Evolutionary conservation across 2,113 vertebrate species (phyloP).

Genomic region (Tachysurus vachellii): DNA sequence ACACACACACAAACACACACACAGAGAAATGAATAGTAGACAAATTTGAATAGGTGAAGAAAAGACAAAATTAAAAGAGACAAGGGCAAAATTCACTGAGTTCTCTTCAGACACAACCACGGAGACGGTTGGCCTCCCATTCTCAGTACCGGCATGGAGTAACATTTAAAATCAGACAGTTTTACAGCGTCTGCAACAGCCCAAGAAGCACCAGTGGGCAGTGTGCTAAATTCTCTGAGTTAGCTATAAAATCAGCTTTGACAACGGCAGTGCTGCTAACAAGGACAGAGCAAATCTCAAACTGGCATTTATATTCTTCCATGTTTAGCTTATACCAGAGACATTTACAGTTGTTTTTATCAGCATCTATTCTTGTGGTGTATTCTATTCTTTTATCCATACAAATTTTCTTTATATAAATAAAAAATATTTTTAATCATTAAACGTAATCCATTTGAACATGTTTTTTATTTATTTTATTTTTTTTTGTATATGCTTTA

Average conservation of each 20-base stretch:
- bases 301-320: conserved; percentile 21
- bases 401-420: background rate
- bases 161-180: conserved; percentile 36
- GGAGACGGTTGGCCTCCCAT: background rate
- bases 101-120: background rate
- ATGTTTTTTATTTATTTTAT: background rate
- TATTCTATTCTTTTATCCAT: background rate
- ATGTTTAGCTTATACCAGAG: conserved; percentile 6
- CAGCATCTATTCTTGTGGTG: background rate
- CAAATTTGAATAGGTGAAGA: background rate
- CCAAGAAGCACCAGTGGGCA: conserved; percentile 13
- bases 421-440: background rate
- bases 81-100: background rate
- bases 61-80: background rate
- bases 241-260: conserved; percentile 59
- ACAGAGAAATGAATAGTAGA: background rate
- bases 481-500: background rate
- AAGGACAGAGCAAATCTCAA: conserved; percentile 47
- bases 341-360: conserved; percentile 13
- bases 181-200: conserved; percentile 13
- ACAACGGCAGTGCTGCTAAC: conserved; percentile 58
- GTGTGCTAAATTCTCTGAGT: conserved; percentile 52
- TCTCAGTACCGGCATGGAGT: background rate
- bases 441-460: background rate
- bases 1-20: too few species aligned